A percentile compares a stretch with the other conserved stretches of the same genome.
Evolutionary conservation across 2,888 invertebrate species (phyloP).

Genomic region (Zootermopsis nevadensis): DNA sequence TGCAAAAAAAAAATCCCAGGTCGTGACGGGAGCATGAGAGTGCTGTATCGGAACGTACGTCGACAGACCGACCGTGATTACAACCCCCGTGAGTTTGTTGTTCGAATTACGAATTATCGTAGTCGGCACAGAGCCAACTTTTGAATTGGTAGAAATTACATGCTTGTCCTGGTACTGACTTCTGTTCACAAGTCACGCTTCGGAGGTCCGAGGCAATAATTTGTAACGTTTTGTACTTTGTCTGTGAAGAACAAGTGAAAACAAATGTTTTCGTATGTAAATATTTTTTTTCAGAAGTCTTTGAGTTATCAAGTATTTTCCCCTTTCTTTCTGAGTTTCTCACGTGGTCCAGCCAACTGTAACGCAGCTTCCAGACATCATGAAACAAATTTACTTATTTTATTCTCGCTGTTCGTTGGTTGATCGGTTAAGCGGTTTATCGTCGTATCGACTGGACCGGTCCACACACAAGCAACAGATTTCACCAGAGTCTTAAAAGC

Average conservation of each 20-base stretch:
- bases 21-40: too few species aligned
- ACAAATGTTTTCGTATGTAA: slow-evolving; percentile 10
- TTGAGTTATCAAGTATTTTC: too few species aligned
- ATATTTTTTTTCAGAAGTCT: too few species aligned
- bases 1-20: too few species aligned
- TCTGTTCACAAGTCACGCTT: neutral
- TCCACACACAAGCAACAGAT: too few species aligned
- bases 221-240: slow-evolving; percentile 8
- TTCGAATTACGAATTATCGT: neutral
- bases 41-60: too few species aligned
- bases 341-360: slow-evolving; percentile 16
- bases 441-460: too few species aligned
- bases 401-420: neutral
- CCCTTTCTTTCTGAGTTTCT: neutral
- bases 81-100: neutral
- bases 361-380: neutral
- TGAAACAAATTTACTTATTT: neutral
- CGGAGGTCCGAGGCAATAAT: slow-evolving; percentile 1
- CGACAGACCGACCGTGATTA: neutral
- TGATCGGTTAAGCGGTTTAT: too few species aligned
- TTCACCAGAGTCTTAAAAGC: too few species aligned
- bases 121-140: neutral
- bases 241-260: neutral
- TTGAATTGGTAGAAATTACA: slow-evolving; percentile 16
- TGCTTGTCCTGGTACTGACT: neutral